Conservation (phyloP, 2,888 invertebrate genomes). For the Mesochorus sp. region DNA sequence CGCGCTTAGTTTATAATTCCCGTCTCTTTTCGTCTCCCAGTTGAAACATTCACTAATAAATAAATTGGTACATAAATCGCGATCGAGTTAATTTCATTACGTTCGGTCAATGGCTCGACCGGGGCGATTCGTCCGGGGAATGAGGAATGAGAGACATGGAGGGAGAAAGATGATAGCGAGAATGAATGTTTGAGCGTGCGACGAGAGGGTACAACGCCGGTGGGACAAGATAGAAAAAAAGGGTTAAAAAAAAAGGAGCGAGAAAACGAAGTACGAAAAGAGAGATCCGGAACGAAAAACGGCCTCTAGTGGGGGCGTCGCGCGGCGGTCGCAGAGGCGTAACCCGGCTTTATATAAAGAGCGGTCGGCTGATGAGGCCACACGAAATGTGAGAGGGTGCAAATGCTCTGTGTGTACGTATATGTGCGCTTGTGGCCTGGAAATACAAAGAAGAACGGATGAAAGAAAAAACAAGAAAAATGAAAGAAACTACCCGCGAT, state of each 20-base stretch:
- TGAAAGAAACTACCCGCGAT: constrained; percentile 30
- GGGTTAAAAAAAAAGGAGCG: constrained; percentile 16
- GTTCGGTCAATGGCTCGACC: constrained; percentile 68
- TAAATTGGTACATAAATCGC: constrained; percentile 60
- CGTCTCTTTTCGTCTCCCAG: constrained; percentile 40
- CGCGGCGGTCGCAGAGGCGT: constrained; percentile 28
- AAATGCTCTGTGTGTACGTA: constrained; percentile 9
- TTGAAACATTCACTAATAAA: constrained; percentile 61
- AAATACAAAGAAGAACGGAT: constrained; percentile 53
- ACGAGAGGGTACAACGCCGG: constrained; percentile 31
- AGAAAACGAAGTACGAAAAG: constrained; percentile 50
- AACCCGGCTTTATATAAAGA: constrained; percentile 47
- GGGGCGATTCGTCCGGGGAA: constrained; percentile 53
- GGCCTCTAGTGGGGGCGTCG: constrained; percentile 29
- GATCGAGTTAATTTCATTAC: constrained; percentile 74
- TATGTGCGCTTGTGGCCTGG: constrained; percentile 48
- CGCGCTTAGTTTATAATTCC: constrained; percentile 40
- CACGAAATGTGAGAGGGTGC: constrained; percentile 42
- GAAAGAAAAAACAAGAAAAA: constrained; percentile 32
- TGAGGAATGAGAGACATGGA: constrained; percentile 27
- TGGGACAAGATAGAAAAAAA: constrained; percentile 30
- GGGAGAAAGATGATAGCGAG: constrained; percentile 24
- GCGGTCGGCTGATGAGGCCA: constrained; percentile 49
- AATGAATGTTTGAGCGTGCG: constrained; percentile 31
- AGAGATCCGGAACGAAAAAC: constrained; percentile 49